Evolutionary conservation across 2,888 invertebrate species (phyloP), one percentile per base, ranked within the genome.

Genomic region (Nomada goodeniana): DNA sequence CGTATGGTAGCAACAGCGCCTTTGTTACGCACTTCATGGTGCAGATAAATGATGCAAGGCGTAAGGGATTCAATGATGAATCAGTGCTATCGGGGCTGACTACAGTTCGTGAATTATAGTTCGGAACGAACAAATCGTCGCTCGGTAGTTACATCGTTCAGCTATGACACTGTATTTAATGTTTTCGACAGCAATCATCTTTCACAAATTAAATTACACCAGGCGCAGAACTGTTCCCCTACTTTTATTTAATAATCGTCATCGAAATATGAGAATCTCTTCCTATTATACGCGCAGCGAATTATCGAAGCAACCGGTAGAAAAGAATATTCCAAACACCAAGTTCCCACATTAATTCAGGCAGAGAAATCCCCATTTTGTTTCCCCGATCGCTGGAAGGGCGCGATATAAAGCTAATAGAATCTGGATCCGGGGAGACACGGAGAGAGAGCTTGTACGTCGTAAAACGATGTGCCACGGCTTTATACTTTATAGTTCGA

Each of bases 401-500:
- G 61, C 20, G 63, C 79, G 75, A 85, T 84, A 89, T 86, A 89
- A 89, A 88, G 76, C 86, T 89, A 90, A 91, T 89, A 89, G 90
- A 91, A 91, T 90, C 85, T 86, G 85, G 76, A 75, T 76, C 69
- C 78, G 68, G 83, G 85, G 80, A 77, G 82, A 76, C 75, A 68
- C 82, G 77, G 72, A 23, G 86, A 23, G 86, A 85, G 89, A 88
- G 90, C 89, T 91, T 91, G 91, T 91, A 91, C 87, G 65, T 87
- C 86, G 81, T 88, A 89, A 88, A 88, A 91, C 85, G 90, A 89
- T 89, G 86, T 89, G 86, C 80, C 83, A 87, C 71, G 82, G 86
- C 81, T 91, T 91, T 92, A 91, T 91, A 91, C 90, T 92, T 92
- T 92, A 92, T 90, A 91, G 91, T 92, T 90, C 80, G 88, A 89